Base-by-base conservation (phyloP, 2,797 vertebrate genomes). In the Eutrigla gurnardus region DNA sequence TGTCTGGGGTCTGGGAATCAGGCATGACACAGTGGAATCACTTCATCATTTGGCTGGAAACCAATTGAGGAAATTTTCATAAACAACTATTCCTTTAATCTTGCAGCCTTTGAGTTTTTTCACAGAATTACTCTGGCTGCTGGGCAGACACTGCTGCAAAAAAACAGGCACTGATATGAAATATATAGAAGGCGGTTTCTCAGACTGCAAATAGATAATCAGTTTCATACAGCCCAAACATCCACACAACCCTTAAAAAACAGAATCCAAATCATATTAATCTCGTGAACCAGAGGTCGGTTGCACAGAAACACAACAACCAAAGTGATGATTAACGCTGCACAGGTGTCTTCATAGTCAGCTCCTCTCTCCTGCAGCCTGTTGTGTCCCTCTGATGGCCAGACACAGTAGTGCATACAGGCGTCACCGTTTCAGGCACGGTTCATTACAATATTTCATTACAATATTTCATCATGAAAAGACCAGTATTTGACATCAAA, bases 321-420 rank as follows among this genome's bases (percentile, higher is more conserved):
- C 25, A 25, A 25, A 25, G 25, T 47, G 33, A 40, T 40, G 7
- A 33, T 52, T 18, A 53, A 3, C 9, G 18, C 13, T 3, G 32
- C 33, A 49, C 4, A 54, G 35, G 7, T 45, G 50, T 3, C 7
- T 11, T 18, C 2, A 40, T 32, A 63, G 15, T 54, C 7, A 9
- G n/a, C 3, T n/a, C 18, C 4, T 13, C 7, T 7, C n/a, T 64
- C 8, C 2, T 47, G 17, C 43, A 52, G 77, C 14, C 17, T 10
- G 10, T 5, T 83, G 77, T 60, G 37, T 68, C 88, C 88, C 83
- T 76, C 92, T 86, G 60, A 81, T 92, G 89, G 88, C 62, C 35
- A 69, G 17, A 4, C 0, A 3, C 12, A 57, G 59, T 10, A 66
- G 3, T 88, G 64, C 74, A 62, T 63, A 7, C 1, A n/a, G 4